A percentile compares a stretch with the other conserved stretches of the same genome.
phyloP scores from a whole-genome alignment of 1,140 invertebrate species.

The Megathymus violae region DNA sequence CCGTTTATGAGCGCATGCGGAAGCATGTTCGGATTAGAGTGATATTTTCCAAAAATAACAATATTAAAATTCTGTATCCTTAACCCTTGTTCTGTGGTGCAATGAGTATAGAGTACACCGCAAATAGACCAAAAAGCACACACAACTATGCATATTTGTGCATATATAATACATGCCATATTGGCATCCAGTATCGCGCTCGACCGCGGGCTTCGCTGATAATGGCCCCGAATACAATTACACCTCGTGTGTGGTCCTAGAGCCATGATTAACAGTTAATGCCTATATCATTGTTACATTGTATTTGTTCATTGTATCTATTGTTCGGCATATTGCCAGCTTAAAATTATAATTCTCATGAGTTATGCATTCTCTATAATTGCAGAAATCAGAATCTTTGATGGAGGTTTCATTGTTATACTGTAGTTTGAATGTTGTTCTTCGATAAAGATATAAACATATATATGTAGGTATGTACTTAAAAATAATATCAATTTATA shows the following conservation, averaged over 20 bases:
- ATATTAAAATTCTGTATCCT: background rate
- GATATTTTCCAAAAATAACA: too few species aligned
- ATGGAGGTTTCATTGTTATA: background rate
- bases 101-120: slow-evolving; percentile 12
- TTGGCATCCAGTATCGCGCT: slow-evolving; percentile 10
- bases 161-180: slow-evolving; percentile 26
- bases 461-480: too few species aligned
- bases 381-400: slow-evolving; percentile 10
- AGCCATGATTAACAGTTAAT: slow-evolving; percentile 28
- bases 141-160: slow-evolving; percentile 12
- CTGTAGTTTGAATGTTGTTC: too few species aligned
- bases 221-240: slow-evolving; percentile 31
- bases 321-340: slow-evolving; percentile 26
- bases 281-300: slow-evolving; percentile 31
- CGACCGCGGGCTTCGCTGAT: slow-evolving; percentile 19
- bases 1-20: too few species aligned
- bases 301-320: slow-evolving; percentile 32
- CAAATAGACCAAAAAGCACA: slow-evolving; percentile 25
- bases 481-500: too few species aligned
- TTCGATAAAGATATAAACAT: too few species aligned
- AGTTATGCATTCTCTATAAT: slow-evolving; percentile 4
- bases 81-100: background rate
- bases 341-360: slow-evolving; percentile 16
- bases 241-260: slow-evolving; percentile 25
- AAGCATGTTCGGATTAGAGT: too few species aligned